A percentile compares a stretch with the other conserved stretches of the same genome.
These are phyloP conservation scores for Silurus asotus DNA, from an alignment of 2,113 vertebrate genomes.

Conservation along the genomic window DNA sequence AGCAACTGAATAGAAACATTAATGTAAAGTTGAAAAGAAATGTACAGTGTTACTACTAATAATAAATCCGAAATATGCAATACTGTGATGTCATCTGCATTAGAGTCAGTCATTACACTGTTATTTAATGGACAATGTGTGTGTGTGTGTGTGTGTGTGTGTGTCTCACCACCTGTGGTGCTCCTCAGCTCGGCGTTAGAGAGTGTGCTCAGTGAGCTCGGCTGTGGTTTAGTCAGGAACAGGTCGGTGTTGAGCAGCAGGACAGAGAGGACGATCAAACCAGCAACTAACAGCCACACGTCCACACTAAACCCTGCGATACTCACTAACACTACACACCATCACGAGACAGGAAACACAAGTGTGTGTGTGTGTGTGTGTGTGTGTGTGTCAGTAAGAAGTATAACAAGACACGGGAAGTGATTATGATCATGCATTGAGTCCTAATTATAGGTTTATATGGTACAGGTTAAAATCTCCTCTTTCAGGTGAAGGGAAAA, in stretches of 20 bases:
- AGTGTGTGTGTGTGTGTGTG: neutral
- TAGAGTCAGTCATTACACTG: too few relatives aligned
- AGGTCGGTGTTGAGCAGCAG: slow-evolving; percentile 49
- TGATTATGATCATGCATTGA: neutral
- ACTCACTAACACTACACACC: slow-evolving; percentile 21
- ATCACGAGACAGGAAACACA: neutral
- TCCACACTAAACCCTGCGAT: slow-evolving; percentile 4
- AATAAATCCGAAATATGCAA: too few relatives aligned
- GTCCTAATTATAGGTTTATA: too few relatives aligned
- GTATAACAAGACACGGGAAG: neutral
- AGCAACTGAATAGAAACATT: neutral
- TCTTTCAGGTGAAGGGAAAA: too few relatives aligned
- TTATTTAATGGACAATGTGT: neutral
- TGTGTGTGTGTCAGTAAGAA: too few relatives aligned
- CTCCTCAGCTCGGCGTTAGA: slow-evolving; percentile 28
- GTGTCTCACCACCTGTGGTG: slow-evolving; percentile 34
- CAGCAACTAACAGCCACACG: slow-evolving; percentile 23
- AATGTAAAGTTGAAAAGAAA: neutral
- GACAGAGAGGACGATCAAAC: neutral
- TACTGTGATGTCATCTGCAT: too few relatives aligned
- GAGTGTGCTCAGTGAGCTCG: neutral
- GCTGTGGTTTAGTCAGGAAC: slow-evolving; percentile 31
- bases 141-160: slow-evolving; percentile 10
- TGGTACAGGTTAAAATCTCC: too few relatives aligned
- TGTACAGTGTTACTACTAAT: too few relatives aligned